Evolutionary conservation across 2,797 vertebrate species (phyloP).

Genomic region (Merluccius polli): DNA sequence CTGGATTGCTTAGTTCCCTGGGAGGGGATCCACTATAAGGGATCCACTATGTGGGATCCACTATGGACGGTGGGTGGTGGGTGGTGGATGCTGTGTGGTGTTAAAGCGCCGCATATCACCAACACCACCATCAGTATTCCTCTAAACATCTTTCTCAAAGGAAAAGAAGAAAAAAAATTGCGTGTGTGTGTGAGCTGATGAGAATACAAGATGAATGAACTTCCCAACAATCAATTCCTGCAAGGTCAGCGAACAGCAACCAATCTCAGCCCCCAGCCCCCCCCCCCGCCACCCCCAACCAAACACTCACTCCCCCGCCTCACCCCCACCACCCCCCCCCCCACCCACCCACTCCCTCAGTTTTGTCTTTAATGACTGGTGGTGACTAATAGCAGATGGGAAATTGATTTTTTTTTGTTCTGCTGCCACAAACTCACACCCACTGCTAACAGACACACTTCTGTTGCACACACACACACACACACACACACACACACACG

Average conservation of each 20-base stretch:
- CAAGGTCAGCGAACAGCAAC: slow-evolving; percentile 42
- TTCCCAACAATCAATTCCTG: slow-evolving; percentile 43
- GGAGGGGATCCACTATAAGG: no score
- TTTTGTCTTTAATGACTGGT: slow-evolving; percentile 32
- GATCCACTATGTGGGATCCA: no score
- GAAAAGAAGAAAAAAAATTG: background rate
- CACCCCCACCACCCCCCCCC: background rate
- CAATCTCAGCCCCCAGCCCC: background rate
- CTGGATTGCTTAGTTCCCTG: no score
- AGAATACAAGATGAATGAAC: slow-evolving; percentile 42
- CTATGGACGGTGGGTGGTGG: no score
- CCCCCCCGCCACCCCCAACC: background rate
- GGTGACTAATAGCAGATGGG: slow-evolving; percentile 57
- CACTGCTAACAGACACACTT: slow-evolving; percentile 4
- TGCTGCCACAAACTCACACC: slow-evolving; percentile 29
- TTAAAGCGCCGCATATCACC: background rate
- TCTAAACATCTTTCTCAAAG: background rate
- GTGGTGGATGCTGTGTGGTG: background rate
- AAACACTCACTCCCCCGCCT: no score
- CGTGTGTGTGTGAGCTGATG: background rate
- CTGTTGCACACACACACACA: background rate
- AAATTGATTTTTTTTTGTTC: slow-evolving; percentile 33
- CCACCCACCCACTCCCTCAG: slow-evolving; percentile 19
- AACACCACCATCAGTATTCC: background rate
- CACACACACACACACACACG: background rate